These are phyloP conservation scores for Adelognathus sp. DNA, from an alignment of 2,888 invertebrate species.

Conservation along the genomic window DNA sequence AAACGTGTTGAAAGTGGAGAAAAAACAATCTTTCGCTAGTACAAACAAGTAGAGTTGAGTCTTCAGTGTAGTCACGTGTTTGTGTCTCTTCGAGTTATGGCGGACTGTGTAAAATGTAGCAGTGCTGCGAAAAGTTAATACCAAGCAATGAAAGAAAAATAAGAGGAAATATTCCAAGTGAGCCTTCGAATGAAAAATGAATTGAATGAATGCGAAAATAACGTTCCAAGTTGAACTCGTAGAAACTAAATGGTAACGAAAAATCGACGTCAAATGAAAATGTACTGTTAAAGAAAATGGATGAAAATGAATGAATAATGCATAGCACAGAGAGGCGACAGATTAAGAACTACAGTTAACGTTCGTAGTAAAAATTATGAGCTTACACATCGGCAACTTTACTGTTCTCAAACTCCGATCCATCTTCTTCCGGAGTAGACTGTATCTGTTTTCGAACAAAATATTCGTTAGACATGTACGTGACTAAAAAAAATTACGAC, in stretches of 20 bases:
- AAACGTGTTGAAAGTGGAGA: background rate
- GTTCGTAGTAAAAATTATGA: conserved; percentile 54
- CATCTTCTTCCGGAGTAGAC: conserved; percentile 57
- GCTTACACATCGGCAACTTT: conserved; percentile 63
- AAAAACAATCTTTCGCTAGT: background rate
- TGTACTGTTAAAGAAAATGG: conserved; percentile 1
- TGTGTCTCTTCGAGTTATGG: background rate
- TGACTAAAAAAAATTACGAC: background rate
- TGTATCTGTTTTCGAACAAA: conserved; percentile 58
- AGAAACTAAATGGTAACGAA: background rate
- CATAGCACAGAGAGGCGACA: conserved; percentile 42
- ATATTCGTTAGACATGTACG: conserved; percentile 51
- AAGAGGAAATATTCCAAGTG: background rate
- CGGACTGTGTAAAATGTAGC: background rate
- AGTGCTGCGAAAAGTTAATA: background rate
- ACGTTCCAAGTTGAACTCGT: background rate
- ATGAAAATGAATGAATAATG: conserved; percentile 11
- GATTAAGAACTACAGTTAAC: conserved; percentile 23
- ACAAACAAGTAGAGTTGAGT: background rate
- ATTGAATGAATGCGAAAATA: background rate
- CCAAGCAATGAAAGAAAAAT: background rate
- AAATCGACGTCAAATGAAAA: background rate
- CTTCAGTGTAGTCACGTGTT: conserved; percentile 8
- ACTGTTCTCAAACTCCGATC: conserved; percentile 61
- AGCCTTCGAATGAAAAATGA: background rate